Conservation (phyloP, 92 coral and sea anemone species). For the Palythoa heliodiscus region DNA sequence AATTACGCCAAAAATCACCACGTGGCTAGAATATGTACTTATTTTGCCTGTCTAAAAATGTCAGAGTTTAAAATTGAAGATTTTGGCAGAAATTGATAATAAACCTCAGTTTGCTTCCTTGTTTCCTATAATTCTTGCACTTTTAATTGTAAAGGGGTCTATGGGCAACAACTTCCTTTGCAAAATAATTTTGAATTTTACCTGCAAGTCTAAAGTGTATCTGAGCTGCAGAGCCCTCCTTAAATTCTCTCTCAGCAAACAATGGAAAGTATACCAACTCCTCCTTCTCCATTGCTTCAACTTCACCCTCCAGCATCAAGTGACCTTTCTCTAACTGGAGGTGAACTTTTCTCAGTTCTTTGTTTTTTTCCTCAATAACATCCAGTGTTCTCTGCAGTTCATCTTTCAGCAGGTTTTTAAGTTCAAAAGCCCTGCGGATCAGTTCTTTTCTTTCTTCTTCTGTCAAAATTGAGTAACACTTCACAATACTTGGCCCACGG, state of each 20-base stretch:
- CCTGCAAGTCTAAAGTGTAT: slow-evolving; percentile 91
- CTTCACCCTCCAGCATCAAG: slow-evolving; percentile 74
- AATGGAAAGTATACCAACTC: slow-evolving; percentile 72
- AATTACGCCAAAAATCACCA: too few relatives aligned
- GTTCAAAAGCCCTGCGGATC: slow-evolving; percentile 83
- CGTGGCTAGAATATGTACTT: too few relatives aligned
- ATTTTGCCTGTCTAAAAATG: too few relatives aligned
- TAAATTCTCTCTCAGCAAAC: slow-evolving; percentile 84
- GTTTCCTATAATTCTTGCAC: too few relatives aligned
- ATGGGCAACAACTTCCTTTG: not conserved
- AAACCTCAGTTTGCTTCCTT: too few relatives aligned
- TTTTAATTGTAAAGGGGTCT: too few relatives aligned
- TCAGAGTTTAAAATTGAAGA: too few relatives aligned
- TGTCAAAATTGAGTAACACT: slow-evolving; percentile 68
- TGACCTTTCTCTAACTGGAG: slow-evolving; percentile 72
- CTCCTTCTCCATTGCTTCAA: slow-evolving; percentile 69
- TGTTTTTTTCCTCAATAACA: slow-evolving; percentile 78
- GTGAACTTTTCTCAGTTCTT: slow-evolving; percentile 65
- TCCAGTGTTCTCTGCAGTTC: slow-evolving; percentile 68
- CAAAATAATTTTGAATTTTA: not conserved
- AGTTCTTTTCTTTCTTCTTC: slow-evolving; percentile 84
- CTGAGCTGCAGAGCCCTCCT: slow-evolving; percentile 79
- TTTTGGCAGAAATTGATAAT: too few relatives aligned
- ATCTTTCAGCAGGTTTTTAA: slow-evolving; percentile 74
- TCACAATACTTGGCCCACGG: slow-evolving; percentile 81